These are phyloP conservation scores for Gavia stellata DNA, from an alignment of 2,113 vertebrate genomes.

Conservation along the genomic window DNA sequence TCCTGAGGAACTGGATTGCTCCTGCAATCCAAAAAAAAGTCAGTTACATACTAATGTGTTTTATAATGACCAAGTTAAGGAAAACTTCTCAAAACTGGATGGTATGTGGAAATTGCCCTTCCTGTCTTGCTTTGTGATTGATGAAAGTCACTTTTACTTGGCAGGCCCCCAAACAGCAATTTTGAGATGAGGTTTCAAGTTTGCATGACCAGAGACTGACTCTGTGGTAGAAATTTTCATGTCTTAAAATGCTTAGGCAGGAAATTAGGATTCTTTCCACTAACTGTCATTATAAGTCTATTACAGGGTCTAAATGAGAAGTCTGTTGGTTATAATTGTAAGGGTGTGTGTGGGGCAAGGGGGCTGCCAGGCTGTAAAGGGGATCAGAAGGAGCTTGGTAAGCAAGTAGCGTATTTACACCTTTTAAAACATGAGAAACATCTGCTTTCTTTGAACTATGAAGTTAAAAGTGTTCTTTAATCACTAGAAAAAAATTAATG, in stretches of 20 bases:
- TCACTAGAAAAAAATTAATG: not conserved
- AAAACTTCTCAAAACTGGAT: not conserved
- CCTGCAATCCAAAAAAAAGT: not conserved
- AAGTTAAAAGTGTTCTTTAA: not conserved
- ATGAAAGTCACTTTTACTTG: not conserved
- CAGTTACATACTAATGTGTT: not conserved
- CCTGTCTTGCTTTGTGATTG: not conserved
- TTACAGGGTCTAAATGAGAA: not conserved
- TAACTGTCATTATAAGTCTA: not conserved
- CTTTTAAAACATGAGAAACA: not conserved
- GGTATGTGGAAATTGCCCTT: not conserved
- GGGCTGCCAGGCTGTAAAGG: not conserved
- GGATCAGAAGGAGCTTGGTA: not conserved
- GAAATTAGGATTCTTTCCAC: not conserved
- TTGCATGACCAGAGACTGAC: not conserved
- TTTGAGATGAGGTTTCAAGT: not conserved
- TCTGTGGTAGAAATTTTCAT: not conserved
- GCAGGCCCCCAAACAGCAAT: not conserved
- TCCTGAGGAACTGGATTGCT: not conserved
- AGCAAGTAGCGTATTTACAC: not conserved
- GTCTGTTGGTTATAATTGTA: not conserved
- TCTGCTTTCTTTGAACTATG: not conserved
- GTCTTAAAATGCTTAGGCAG: not conserved
- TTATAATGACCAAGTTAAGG: not conserved
- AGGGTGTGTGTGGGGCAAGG: not conserved